Conservation (phyloP, 64 coral and sea anemone species). For the Porites australiensis region DNA sequence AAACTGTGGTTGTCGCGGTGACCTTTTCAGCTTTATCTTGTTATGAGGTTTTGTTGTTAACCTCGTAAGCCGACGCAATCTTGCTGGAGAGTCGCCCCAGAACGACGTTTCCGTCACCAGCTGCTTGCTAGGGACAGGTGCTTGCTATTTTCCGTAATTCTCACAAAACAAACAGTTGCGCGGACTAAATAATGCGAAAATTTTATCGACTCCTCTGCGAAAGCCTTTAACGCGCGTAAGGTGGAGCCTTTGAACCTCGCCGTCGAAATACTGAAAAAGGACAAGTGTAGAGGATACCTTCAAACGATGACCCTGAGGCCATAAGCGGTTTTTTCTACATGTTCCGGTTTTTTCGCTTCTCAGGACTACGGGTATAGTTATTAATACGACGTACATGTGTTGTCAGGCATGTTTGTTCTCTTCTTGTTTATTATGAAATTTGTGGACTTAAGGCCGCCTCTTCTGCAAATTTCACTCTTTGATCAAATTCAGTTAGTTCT, state of each 20-base stretch:
- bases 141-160: neutral
- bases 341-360: neutral
- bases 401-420: neutral
- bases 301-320: neutral
- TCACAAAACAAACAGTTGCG: neutral
- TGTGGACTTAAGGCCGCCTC: neutral
- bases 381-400: neutral
- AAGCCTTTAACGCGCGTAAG: neutral
- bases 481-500: neutral
- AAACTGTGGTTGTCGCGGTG: conserved; percentile 2
- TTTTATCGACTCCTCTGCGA: neutral
- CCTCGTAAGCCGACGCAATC: neutral
- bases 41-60: conserved; percentile 1
- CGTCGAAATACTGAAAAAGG: neutral
- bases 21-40: conserved; percentile 1
- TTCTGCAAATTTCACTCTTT: conserved; percentile 1
- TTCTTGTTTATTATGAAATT: neutral
- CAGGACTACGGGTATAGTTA: neutral
- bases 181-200: neutral
- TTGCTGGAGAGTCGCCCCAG: neutral
- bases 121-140: conserved; percentile 1
- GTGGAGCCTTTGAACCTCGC: neutral
- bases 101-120: neutral
- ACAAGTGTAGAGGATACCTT: neutral
- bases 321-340: neutral